Base-by-base conservation (phyloP, 2,888 invertebrate genomes). In the Salpingus planirostris region DNA sequence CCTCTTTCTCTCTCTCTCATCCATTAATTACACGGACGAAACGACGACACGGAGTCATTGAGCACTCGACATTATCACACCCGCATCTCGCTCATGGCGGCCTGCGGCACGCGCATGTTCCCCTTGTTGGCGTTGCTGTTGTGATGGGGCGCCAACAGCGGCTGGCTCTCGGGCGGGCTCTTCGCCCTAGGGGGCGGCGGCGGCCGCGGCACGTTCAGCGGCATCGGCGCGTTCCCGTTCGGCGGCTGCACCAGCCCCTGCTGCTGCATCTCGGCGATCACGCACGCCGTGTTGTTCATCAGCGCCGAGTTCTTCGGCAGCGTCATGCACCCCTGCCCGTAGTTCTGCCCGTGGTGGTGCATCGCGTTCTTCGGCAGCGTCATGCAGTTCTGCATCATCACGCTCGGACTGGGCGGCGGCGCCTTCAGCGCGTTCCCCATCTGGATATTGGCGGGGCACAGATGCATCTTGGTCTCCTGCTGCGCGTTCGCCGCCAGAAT, bases 81-180 rank as follows among this genome's bases (percentile, higher is more conserved):
- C 66, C 87, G 73, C 87, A 88, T 88, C 69, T 88, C 88, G 63
- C 83, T 85, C 67, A 87, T 86, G 40, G 85, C 83, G 46, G 86
- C 86, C 61, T 85, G 82, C 29, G 83, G 84, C 62, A 84, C 76
- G 60, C 72, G 71, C 55, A 76, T 70, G 38, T 69, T 68, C 37
- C 73, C 71, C 35, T 66, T 66, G 21, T 62, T 61, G 33, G 61
- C 61, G 41, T 45, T 51, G 21, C 41, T 48, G 33, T 59, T 59
- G 64, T 68, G 54, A 30, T 56, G 57, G 64, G 67, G 52, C 14
- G 61, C 56, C 28, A 73, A 59, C 33, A 73, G 59, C 3, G 73
- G 72, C 48, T 73, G 74, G 32, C 67, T 70, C 50, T 74, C 71
- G n/a, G 69, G 69, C 4, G 73, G 71, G 46, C 71, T 71, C 50